phyloP scores from a whole-genome alignment of 2,888 invertebrate genomes.

The Allacma fusca region DNA sequence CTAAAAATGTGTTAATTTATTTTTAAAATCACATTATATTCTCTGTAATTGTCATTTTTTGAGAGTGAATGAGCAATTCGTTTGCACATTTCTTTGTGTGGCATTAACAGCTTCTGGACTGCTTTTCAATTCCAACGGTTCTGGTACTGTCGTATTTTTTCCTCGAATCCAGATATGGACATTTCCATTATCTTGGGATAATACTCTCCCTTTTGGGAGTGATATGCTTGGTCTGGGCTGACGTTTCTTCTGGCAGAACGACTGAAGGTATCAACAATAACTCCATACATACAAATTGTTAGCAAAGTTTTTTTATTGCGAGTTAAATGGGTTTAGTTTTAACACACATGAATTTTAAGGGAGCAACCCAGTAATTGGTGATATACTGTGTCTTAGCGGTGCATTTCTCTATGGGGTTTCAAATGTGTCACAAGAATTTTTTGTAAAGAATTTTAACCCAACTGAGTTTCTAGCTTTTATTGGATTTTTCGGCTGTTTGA shows the following conservation, averaged over 20 bases:
- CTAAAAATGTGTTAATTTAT: no score
- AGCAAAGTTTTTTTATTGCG: no score
- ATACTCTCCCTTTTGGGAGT: conserved; percentile 82
- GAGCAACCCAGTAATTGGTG: conserved; percentile 80
- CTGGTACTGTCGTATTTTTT: conserved; percentile 79
- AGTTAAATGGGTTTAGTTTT: no score
- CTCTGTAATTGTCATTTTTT: no score
- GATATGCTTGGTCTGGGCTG: conserved; percentile 83
- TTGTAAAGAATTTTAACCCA: conserved; percentile 73
- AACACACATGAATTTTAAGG: conserved; percentile 75
- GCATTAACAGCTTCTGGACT: conserved; percentile 80
- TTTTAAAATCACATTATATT: no score
- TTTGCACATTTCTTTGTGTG: no score
- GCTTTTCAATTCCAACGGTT: conserved; percentile 84
- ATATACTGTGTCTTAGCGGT: conserved; percentile 80
- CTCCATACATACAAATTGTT: no score
- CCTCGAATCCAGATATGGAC: conserved; percentile 72
- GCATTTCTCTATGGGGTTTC: conserved; percentile 81
- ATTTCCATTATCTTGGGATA: conserved; percentile 79
- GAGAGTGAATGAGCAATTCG: no score
- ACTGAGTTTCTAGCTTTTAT: conserved; percentile 82
- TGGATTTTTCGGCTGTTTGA: conserved; percentile 79
- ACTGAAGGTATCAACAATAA: conserved; percentile 22
- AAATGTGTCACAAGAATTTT: conserved; percentile 81
- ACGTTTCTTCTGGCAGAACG: conserved; percentile 69